Base-by-base conservation (phyloP, 2,113 vertebrate species). In the Centropus bengalensis region DNA sequence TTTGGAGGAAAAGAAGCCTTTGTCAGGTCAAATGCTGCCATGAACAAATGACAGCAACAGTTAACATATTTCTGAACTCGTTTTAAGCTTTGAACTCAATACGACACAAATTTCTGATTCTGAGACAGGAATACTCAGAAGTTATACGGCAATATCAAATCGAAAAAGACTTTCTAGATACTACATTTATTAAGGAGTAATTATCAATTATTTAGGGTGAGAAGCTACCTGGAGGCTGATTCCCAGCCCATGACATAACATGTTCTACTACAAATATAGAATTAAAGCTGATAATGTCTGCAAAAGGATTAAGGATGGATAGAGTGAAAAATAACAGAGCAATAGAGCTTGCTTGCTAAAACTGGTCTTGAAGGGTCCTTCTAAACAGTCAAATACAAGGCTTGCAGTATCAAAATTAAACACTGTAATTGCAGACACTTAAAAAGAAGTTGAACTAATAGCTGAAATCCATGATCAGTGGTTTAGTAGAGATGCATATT, bases 21-120 rank as follows among this genome's bases (percentile, higher is more conserved):
- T 91, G 60, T 87, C 75, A 89, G 79, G 89, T 91, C 84, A 82
- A 82, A 94, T 47, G 85, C 63, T 89, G 84, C 82, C 73, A 92
- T 84, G 42, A 82, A 56, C 21, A 87, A 91, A 66, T 45, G 58
- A 73, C 51, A 89, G 70, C 69, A 91, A 69, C 66, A 59, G 71
- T 88, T 89, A 87, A 64, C 32, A 12, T 23, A 58, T 51, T 82
- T 82, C 78, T 85, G 70, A 92, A 88, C 45, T 38, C 5, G 13
- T 82, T 91, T 73, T 69, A 67, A 55, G 89, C 78, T 69, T 79
- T 91, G 70, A 86, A 71, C 66, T 62, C 13, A 5, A 51, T 33
- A 69, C 17, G 54, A 76, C 30, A 60, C 27, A 44, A 40, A 30
- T 27, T 92, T 82, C 68, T 90, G 64, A 82, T 75, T 73, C 63